Evolutionary conservation across 2,113 vertebrate genomes (phyloP), one percentile per base, ranked within the genome.

Genomic region (Xiphias gladius): DNA sequence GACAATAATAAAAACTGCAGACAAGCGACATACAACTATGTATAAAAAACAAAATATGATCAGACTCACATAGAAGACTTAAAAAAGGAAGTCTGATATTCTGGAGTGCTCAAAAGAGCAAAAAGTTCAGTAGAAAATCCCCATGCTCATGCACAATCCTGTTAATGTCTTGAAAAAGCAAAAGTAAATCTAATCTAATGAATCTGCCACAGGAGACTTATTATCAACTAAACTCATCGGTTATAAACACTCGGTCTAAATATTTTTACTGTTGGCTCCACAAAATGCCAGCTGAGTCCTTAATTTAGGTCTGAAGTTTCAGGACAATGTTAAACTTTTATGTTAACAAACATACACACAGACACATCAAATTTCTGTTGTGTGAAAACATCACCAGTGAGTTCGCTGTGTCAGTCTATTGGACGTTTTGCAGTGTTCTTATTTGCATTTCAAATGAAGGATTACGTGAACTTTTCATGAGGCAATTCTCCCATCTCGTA

Each of bases 161-260:
- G 19, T 63, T 69, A 43, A 48, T 70, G 30, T 32, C 28, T 46
- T 9, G 5, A 57, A 2, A 57, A 58, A 35, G 26, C 37, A 37
- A 35, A 32, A 3, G 17, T 32, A 62, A 32, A 16, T 57, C 22
- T n/a, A n/a, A n/a, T n/a, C n/a, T 39, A 57, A 37, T 72, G 52
- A 39, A 78, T 61, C 28, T 58, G 37, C 35, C 22, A 28, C 46
- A 54, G 20, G 10, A 62, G 61, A 30, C 5, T 62, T 67, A 76
- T 32, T 24, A 64, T 69, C 70, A 85, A 50, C 70, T 67, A 65
- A 79, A 75, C 26, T 65, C 26, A n/a, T n/a, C n/a, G n/a, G n/a
- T n/a, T n/a, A n/a, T n/a, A n/a, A n/a, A n/a, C n/a, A n/a, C n/a
- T n/a, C n/a, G 69, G 35, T 35, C 57, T n/a, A 39, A 76, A 50